These are phyloP conservation scores for Sinocyclocheilus maitianheensis DNA, from an alignment of 2,113 vertebrate genomes.

Conservation along the genomic window DNA sequence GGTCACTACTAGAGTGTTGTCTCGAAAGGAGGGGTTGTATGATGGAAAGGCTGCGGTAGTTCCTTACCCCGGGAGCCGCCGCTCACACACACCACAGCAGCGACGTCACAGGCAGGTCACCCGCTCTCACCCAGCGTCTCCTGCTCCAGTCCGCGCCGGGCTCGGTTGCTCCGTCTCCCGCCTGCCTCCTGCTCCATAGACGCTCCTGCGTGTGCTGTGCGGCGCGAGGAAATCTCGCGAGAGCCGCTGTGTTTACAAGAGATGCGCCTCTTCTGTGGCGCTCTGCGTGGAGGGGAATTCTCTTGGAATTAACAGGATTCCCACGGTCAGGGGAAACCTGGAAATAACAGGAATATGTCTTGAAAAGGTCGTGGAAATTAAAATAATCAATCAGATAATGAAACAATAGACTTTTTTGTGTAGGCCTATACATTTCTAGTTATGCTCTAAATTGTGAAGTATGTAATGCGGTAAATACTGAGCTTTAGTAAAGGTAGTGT, in stretches of 20 bases:
- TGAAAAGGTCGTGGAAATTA: not conserved
- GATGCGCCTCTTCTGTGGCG: not conserved
- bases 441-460: not conserved
- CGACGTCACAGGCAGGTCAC: slow-evolving; percentile 72
- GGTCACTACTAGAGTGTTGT: slow-evolving; percentile 21
- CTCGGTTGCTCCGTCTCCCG: slow-evolving; percentile 41
- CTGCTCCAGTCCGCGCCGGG: slow-evolving; percentile 41
- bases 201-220: slow-evolving; percentile 55
- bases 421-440: not conserved
- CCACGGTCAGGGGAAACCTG: slow-evolving; percentile 1
- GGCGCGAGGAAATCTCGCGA: slow-evolving; percentile 70
- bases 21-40: slow-evolving; percentile 1
- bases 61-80: slow-evolving; percentile 52
- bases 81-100: slow-evolving; percentile 58
- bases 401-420: not conserved
- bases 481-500: not conserved
- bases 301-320: slow-evolving; percentile 1
- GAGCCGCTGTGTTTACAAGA: slow-evolving; percentile 45
- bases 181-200: slow-evolving; percentile 51
- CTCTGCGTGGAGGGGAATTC: not conserved
- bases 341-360: not conserved
- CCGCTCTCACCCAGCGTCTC: slow-evolving; percentile 31
- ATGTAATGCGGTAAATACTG: not conserved
- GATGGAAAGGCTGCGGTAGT: slow-evolving; percentile 29
- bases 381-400: not conserved